A percentile compares a stretch with the other conserved stretches of the same genome.
Conservation (phyloP, 2,113 vertebrate genomes). For the Diadophis punctatus region DNA sequence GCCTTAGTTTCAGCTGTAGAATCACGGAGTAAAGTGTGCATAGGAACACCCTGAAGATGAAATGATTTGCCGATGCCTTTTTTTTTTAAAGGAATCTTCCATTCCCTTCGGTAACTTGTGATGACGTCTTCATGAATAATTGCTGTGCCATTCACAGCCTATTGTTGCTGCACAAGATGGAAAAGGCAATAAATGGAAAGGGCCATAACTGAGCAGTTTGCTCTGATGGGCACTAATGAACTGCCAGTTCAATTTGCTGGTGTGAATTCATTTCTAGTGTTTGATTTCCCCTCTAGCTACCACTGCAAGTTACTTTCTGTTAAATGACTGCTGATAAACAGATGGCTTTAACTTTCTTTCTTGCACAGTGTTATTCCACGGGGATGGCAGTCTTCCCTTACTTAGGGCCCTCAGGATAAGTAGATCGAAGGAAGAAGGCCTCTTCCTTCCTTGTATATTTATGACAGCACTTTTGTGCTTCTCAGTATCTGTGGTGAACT, state of each 20-base stretch:
- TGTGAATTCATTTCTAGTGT: constrained; percentile 64
- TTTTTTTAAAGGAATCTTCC: background rate
- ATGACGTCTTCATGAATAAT: constrained; percentile 49
- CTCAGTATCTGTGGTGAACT: constrained; percentile 34
- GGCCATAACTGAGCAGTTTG: constrained; percentile 37
- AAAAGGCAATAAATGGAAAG: constrained; percentile 20
- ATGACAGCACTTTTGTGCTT: constrained; percentile 32
- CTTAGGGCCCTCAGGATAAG: constrained; percentile 43
- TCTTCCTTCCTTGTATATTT: constrained; percentile 13
- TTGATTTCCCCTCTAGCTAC: constrained; percentile 65
- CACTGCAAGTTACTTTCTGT: constrained; percentile 56
- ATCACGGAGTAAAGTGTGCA: background rate
- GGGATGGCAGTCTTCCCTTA: constrained; percentile 22
- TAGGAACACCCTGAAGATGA: constrained; percentile 36
- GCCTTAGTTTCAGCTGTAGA: background rate
- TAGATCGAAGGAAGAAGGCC: constrained; percentile 34
- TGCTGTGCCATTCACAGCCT: constrained; percentile 50
- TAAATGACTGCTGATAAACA: constrained; percentile 59
- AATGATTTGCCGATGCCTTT: constrained; percentile 47
- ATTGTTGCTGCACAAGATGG: constrained; percentile 48
- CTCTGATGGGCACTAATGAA: constrained; percentile 55
- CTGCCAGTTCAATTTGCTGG: constrained; percentile 48
- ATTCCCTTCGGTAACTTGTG: constrained; percentile 32
- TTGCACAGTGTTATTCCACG: constrained; percentile 30
- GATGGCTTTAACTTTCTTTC: constrained; percentile 53